Conservation (phyloP, 2,113 vertebrate genomes). For the Tragelaphus buxtoni region DNA sequence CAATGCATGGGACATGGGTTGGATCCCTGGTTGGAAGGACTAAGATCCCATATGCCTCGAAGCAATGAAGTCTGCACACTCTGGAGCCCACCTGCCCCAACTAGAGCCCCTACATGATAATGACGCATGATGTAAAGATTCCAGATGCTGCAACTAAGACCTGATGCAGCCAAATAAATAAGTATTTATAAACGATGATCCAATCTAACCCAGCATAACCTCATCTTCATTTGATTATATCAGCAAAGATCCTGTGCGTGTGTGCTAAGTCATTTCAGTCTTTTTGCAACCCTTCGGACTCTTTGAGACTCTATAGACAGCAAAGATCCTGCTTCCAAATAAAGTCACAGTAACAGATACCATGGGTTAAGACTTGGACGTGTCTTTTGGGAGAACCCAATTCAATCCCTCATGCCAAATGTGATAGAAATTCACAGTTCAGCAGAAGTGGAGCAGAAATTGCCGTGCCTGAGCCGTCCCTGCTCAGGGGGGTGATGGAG, state of each 20-base stretch:
- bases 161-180: background rate
- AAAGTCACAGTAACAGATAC: background rate
- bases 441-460: background rate
- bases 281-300: background rate
- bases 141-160: rapidly evolving
- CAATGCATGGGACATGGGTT: background rate
- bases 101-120: background rate
- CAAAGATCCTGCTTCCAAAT: background rate
- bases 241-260: background rate
- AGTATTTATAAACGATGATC: background rate
- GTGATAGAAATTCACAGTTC: background rate
- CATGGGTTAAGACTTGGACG: background rate
- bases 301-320: background rate
- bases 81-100: background rate
- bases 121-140: background rate
- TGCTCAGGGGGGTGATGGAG: background rate
- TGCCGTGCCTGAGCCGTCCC: rapidly evolving
- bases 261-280: background rate
- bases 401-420: background rate
- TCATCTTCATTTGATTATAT: background rate
- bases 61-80: rapidly evolving
- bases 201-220: background rate
- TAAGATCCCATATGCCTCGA: background rate
- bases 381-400: background rate
- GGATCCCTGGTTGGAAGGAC: background rate